Percentiles rank a stretch among this genome's conserved stretches.
Evolutionary conservation across 1,140 invertebrate genomes (phyloP).

Genomic region (Marisa cornuarietis): DNA sequence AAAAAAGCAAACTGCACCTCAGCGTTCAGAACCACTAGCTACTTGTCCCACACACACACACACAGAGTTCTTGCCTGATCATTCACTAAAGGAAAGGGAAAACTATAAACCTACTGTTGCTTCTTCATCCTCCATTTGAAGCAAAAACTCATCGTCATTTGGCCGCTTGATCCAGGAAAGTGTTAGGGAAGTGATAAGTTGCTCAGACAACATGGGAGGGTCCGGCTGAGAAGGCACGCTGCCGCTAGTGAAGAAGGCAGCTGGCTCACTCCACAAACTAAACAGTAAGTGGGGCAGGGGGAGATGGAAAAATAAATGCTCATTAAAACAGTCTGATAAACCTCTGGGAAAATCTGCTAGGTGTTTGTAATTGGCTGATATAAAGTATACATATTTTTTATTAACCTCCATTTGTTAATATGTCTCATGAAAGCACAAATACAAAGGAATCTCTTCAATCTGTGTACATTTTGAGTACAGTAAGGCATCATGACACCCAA

Average conservation of each 20-base stretch:
- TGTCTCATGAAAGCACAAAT: too few relatives aligned
- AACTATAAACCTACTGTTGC: constrained; percentile 55
- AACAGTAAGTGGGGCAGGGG: constrained; percentile 1
- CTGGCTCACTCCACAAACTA: constrained; percentile 78
- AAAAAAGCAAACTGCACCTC: too few relatives aligned
- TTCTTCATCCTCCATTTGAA: constrained; percentile 83
- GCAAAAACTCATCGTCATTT: constrained; percentile 79
- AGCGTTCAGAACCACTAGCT: constrained; percentile 5
- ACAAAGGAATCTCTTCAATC: too few relatives aligned
- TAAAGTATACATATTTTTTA: too few relatives aligned
- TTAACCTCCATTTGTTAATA: too few relatives aligned
- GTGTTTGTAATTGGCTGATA: too few relatives aligned
- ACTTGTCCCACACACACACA: neutral
- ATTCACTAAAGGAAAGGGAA: too few relatives aligned
- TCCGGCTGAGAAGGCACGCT: constrained; percentile 73
- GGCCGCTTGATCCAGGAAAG: constrained; percentile 78
- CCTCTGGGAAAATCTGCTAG: too few relatives aligned
- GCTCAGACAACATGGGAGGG: constrained; percentile 75
- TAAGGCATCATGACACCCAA: too few relatives aligned
- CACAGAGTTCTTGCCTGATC: constrained; percentile 26
- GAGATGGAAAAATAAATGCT: neutral
- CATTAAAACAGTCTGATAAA: neutral
- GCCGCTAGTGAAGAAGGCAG: constrained; percentile 72
- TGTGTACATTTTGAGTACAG: too few relatives aligned
- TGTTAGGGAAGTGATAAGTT: constrained; percentile 72